A percentile compares a stretch with the other conserved stretches of the same genome.
phyloP scores from a whole-genome alignment of 2,888 invertebrate genomes.

The Hipparchia semele region DNA sequence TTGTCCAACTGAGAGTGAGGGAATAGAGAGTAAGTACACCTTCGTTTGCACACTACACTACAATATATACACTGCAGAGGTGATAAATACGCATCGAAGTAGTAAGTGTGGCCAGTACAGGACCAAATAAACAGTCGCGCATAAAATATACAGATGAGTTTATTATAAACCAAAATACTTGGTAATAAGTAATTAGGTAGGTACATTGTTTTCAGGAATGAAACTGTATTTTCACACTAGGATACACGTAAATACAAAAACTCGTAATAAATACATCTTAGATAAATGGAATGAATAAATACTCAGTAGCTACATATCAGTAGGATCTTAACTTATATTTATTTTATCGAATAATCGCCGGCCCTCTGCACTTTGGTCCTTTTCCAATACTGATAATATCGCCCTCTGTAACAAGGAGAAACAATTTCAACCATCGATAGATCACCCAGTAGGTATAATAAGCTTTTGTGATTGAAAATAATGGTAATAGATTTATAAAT shows the following conservation, averaged over 20 bases:
- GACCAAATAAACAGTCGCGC: too few relatives aligned
- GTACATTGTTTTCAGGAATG: not conserved
- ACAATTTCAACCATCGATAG: not conserved
- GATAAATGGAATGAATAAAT: constrained; percentile 5
- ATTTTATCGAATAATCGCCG: constrained; percentile 58
- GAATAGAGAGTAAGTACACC: too few relatives aligned
- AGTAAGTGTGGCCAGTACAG: too few relatives aligned
- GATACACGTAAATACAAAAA: not conserved
- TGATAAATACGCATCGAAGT: too few relatives aligned
- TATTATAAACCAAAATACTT: too few relatives aligned
- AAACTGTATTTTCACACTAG: not conserved
- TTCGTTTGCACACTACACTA: too few relatives aligned
- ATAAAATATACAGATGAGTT: too few relatives aligned
- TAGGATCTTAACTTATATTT: constrained; percentile 42
- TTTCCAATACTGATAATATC: constrained; percentile 57
- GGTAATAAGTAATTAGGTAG: not conserved
- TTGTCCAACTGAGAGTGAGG: too few relatives aligned
- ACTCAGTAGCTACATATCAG: not conserved
- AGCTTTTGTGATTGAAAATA: too few relatives aligned
- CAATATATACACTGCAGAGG: too few relatives aligned
- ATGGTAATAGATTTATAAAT: too few relatives aligned
- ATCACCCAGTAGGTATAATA: too few relatives aligned
- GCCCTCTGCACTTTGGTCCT: constrained; percentile 51
- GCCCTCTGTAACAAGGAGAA: constrained; percentile 48
- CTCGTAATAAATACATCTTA: not conserved